A percentile compares a stretch with the other conserved stretches of the same genome.
phyloP scores from a whole-genome alignment of 2,113 vertebrate genomes.

The Phycodurus eques region DNA sequence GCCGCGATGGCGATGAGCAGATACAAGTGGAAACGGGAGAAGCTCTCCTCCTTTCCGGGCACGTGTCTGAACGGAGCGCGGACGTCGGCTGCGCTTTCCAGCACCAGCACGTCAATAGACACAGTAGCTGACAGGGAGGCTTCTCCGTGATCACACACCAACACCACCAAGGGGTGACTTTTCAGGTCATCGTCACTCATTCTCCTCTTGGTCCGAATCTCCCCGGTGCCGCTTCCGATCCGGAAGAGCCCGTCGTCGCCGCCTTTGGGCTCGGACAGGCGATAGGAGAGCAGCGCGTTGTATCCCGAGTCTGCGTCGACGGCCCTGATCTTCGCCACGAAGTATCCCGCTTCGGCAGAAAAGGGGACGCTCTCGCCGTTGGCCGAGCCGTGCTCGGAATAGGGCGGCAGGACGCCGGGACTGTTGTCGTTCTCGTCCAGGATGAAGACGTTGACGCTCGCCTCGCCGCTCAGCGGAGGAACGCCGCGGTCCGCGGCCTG shows the following conservation, averaged over 20 bases:
- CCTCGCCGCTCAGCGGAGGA: no score
- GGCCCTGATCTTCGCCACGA: no score
- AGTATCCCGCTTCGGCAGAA: no score
- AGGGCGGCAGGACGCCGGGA: no score
- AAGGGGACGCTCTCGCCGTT: no score
- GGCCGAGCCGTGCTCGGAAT: no score
- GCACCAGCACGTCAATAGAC: conserved; percentile 13
- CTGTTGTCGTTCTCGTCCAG: no score
- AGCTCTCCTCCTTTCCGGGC: conserved; percentile 6
- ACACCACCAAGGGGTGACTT: conserved; percentile 8
- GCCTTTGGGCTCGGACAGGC: no score
- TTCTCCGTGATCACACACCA: conserved; percentile 8
- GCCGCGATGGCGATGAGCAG: conserved; percentile 9
- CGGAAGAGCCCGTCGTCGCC: not conserved
- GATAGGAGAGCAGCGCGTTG: no score
- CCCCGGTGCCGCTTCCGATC: conserved; percentile 10
- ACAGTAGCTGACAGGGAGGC: conserved; percentile 9
- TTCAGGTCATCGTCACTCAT: conserved; percentile 15
- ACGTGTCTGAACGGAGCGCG: conserved; percentile 12
- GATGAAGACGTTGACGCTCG: no score
- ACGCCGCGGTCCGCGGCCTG: no score
- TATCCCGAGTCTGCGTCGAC: no score
- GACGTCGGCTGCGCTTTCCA: conserved; percentile 8
- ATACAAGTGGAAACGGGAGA: conserved; percentile 10
- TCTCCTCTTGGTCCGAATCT: conserved; percentile 10